Percentiles rank a stretch among this genome's conserved stretches.
Conservation (phyloP, 2,113 vertebrate species). For the Penelope pileata region DNA sequence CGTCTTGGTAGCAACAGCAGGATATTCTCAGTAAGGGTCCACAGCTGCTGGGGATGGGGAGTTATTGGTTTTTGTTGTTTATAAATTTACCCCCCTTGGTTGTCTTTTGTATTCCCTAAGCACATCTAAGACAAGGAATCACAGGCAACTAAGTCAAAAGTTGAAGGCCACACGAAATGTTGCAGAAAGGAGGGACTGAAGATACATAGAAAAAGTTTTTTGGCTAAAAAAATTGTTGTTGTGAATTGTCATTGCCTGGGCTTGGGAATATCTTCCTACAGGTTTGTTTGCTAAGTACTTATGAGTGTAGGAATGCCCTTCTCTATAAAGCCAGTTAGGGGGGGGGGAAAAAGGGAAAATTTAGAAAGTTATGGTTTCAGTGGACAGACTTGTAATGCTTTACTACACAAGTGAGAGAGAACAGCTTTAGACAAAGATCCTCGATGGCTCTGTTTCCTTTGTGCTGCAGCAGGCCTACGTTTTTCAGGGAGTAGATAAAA, state of each 20-base stretch:
- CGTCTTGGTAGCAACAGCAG: not conserved
- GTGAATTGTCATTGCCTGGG: constrained; percentile 9
- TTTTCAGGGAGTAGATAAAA: not conserved
- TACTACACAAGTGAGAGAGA: not conserved
- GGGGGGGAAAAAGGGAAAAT: not conserved
- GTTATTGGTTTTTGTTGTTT: not conserved
- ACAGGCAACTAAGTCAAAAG: not conserved
- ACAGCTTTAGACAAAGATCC: not conserved
- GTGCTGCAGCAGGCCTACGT: not conserved
- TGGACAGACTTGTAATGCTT: not conserved
- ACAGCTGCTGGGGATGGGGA: not conserved
- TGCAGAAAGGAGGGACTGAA: not conserved
- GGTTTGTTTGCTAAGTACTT: constrained; percentile 45
- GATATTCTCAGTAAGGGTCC: not conserved
- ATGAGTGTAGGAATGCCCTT: constrained; percentile 17
- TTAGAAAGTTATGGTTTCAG: not conserved
- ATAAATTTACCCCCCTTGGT: accelerated
- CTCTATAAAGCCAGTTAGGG: not conserved
- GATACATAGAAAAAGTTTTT: not conserved
- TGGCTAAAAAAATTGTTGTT: not conserved
- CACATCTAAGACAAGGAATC: not conserved
- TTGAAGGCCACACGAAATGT: not conserved
- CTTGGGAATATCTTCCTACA: constrained; percentile 15
- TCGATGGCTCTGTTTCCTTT: not conserved
- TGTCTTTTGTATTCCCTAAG: not conserved